Evolutionary conservation across 2,797 vertebrate species (phyloP).

Genomic region (Adelosebastes latens): DNA sequence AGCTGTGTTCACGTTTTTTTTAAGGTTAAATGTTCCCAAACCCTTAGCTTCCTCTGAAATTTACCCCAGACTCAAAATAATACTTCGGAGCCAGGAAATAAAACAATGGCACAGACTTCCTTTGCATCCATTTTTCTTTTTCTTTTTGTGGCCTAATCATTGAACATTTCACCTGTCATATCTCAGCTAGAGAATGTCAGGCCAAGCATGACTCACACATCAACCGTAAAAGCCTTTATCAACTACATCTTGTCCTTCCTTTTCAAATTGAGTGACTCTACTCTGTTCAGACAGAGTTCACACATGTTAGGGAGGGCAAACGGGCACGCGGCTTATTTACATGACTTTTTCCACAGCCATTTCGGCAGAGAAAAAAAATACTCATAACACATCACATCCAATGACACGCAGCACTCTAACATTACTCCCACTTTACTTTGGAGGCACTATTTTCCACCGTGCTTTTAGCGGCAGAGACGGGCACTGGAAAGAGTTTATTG

Average conservation of each 20-base stretch:
- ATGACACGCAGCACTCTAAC: slow-evolving; percentile 45
- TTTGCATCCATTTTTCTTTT: slow-evolving; percentile 21
- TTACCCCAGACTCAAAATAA: neutral
- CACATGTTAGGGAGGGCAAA: slow-evolving; percentile 18
- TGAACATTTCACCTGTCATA: neutral
- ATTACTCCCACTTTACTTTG: slow-evolving; percentile 56
- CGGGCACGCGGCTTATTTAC: slow-evolving; percentile 28
- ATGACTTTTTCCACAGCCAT: slow-evolving; percentile 26
- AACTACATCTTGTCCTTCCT: slow-evolving; percentile 8
- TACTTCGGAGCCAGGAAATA: slow-evolving; percentile 27
- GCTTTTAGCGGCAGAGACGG: slow-evolving; percentile 64
- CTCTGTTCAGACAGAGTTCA: slow-evolving; percentile 24
- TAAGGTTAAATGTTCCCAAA: slow-evolving; percentile 26
- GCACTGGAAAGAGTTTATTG: slow-evolving; percentile 82
- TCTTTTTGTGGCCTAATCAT: neutral
- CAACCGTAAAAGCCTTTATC: slow-evolving; percentile 14
- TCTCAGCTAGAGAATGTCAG: neutral
- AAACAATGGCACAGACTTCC: slow-evolving; percentile 51
- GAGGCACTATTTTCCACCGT: slow-evolving; percentile 60
- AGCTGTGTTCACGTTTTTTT: neutral
- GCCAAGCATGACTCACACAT: neutral
- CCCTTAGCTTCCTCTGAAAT: slow-evolving; percentile 19
- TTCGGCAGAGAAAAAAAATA: slow-evolving; percentile 19
- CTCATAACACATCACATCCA: slow-evolving; percentile 48
- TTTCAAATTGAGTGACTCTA: neutral